Evolutionary conservation across 2,113 vertebrate genomes (phyloP).

Genomic region (Cacatua alba): DNA sequence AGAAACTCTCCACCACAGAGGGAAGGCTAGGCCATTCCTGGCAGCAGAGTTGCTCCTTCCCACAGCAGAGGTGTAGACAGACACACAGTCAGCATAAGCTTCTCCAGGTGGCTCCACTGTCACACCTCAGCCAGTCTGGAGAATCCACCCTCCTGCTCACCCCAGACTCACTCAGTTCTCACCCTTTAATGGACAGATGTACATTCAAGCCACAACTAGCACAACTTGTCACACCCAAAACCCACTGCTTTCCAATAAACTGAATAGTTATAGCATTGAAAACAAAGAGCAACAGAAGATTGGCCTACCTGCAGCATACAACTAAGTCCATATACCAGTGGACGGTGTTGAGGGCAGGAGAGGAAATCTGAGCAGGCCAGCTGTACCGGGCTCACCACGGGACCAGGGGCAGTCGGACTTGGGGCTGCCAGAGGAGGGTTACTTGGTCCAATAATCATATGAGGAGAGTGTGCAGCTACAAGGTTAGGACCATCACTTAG

Average conservation of each 20-base stretch:
- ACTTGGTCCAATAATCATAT: slow-evolving; percentile 68
- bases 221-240: neutral
- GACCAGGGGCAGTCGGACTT: slow-evolving; percentile 45
- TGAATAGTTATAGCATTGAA: neutral
- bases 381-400: slow-evolving; percentile 62
- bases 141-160: neutral
- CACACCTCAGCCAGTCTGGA: accelerated
- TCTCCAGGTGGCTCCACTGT: neutral
- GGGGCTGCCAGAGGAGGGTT: slow-evolving; percentile 62
- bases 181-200: neutral
- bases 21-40: neutral
- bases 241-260: neutral
- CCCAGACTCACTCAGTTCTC: neutral
- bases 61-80: neutral
- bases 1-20: neutral
- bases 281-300: neutral
- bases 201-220: neutral
- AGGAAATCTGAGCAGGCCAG: slow-evolving; percentile 73
- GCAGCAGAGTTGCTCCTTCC: neutral
- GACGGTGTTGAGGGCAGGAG: slow-evolving; percentile 76
- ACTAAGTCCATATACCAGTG: slow-evolving; percentile 78
- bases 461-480: slow-evolving; percentile 68
- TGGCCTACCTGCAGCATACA: slow-evolving; percentile 80
- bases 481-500: slow-evolving; percentile 70
- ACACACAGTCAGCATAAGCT: accelerated